Evolutionary conservation across 2,888 invertebrate genomes (phyloP), one percentile per base, ranked within the genome.

Genomic region (Limnephilus marmoratus): DNA sequence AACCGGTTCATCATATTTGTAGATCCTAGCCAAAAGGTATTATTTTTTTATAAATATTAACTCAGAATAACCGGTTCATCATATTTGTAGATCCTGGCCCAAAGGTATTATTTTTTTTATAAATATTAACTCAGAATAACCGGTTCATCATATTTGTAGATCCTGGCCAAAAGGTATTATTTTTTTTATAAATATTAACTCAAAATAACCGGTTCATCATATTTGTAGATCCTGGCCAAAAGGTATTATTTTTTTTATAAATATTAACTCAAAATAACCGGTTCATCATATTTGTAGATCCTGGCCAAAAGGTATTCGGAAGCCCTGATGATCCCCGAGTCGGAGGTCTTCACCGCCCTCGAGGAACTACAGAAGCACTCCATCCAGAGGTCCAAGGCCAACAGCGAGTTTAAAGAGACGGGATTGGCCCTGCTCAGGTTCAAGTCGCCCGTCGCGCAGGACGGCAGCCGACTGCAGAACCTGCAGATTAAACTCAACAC

Each of bases 391-490:
- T 96, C 98, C 24, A 97, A 97, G 93, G 97, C 98, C 41, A 96
- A 97, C 93, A 97, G 97, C 5, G 96, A 97, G 92, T 98, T 97
- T 94, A 96, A 97, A 93, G 96, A 97, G 94, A 97, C 97, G 0
- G 98, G 98, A 1, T 94, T 97, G 90, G 98, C 98, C 0, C 97
- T 98, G 0, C 95, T 98, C 41, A 97, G 97, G 94, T 96, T 98
- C 0, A 97, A 97, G 94, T 96, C 97, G 2, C 96, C 97, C 0
- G 95, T 96, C 90, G 96, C 96, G 0, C 96, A 96, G 15, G 95
- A 96, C 91, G 96, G 96, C 81, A 96, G 97, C 0, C 95, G 94
- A 93, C 94, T 95, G 24, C 92, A 97, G 4, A 96, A 96, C 90
- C 95, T 97, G 1, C 96, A 97, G 94, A 96, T 97, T 93, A 95